phyloP scores from a whole-genome alignment of 2,113 vertebrate genomes.

The Pristiophorus japonicus region DNA sequence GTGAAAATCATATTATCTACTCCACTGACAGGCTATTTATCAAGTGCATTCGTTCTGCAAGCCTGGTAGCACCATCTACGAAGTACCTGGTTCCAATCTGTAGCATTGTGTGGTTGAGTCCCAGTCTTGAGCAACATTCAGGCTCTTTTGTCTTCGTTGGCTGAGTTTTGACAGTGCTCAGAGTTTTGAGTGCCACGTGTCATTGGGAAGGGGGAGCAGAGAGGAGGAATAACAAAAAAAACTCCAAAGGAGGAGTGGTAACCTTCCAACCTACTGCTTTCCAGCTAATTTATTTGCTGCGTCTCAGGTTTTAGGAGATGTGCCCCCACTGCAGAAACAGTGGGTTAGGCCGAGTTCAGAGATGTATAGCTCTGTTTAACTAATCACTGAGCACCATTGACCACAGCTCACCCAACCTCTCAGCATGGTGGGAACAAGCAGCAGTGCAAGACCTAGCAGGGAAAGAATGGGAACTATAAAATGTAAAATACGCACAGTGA shows the following conservation, averaged over 20 bases:
- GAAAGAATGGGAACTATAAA: not conserved
- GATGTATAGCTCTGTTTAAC: not conserved
- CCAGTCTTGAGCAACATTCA: not conserved
- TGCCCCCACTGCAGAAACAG: not conserved
- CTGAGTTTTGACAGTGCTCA: not conserved
- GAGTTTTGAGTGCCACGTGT: not conserved
- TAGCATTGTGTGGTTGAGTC: not conserved
- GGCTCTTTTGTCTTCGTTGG: not conserved
- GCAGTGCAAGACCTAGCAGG: too few species aligned
- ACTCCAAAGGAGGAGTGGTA: not conserved
- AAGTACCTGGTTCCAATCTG: not conserved
- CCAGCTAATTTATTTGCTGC: not conserved
- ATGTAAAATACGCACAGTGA: not conserved
- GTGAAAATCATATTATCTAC: slow-evolving; percentile 25
- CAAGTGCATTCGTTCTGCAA: not conserved
- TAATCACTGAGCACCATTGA: not conserved
- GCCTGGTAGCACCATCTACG: not conserved
- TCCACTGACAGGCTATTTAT: slow-evolving; percentile 18
- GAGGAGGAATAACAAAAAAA: not conserved
- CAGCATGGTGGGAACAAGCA: not conserved
- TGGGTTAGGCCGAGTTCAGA: not conserved
- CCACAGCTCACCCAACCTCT: not conserved
- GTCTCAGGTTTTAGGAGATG: not conserved
- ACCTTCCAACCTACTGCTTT: not conserved
- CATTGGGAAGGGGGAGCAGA: not conserved